These are phyloP conservation scores for Oscheius myriophilus DNA, from an alignment of 2,888 invertebrate genomes.

Conservation along the genomic window DNA sequence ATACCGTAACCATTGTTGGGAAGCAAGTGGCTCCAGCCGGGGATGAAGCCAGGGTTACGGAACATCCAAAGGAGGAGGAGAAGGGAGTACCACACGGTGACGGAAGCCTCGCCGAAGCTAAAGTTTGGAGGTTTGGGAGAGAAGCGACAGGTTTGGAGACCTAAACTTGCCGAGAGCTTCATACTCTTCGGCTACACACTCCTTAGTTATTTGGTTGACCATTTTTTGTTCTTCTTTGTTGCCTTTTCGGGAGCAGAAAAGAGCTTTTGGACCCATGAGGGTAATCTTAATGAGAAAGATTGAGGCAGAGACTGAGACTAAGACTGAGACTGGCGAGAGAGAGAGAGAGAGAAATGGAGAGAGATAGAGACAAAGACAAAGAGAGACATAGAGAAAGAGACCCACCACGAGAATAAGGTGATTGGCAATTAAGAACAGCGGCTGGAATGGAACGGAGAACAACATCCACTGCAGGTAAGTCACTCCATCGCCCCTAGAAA, in stretches of 20 bases:
- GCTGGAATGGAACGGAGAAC: slow-evolving; percentile 49
- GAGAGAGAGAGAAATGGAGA: slow-evolving; percentile 1
- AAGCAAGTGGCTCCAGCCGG: slow-evolving; percentile 26
- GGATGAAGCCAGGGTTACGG: slow-evolving; percentile 25
- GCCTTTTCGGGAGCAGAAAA: background rate
- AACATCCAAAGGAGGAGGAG: slow-evolving; percentile 17
- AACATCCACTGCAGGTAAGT: slow-evolving; percentile 52
- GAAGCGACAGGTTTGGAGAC: too few species aligned
- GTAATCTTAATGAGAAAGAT: too few species aligned
- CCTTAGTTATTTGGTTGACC: background rate
- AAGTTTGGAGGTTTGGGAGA: background rate
- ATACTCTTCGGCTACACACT: slow-evolving; percentile 15
- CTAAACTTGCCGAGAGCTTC: slow-evolving; percentile 9
- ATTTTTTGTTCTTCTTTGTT: background rate
- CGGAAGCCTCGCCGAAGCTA: slow-evolving; percentile 24
- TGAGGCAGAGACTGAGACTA: too few species aligned
- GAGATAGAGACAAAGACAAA: background rate
- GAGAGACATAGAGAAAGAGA: background rate
- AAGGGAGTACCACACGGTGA: slow-evolving; percentile 16
- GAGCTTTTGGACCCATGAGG: background rate
- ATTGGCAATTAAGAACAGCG: slow-evolving; percentile 44
- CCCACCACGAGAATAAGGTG: slow-evolving; percentile 42
- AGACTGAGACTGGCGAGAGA: background rate
- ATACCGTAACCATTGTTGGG: background rate
- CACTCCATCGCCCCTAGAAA: slow-evolving; percentile 25